phyloP scores from a whole-genome alignment of 2,888 invertebrate genomes.

The Drosophila yooni region DNA sequence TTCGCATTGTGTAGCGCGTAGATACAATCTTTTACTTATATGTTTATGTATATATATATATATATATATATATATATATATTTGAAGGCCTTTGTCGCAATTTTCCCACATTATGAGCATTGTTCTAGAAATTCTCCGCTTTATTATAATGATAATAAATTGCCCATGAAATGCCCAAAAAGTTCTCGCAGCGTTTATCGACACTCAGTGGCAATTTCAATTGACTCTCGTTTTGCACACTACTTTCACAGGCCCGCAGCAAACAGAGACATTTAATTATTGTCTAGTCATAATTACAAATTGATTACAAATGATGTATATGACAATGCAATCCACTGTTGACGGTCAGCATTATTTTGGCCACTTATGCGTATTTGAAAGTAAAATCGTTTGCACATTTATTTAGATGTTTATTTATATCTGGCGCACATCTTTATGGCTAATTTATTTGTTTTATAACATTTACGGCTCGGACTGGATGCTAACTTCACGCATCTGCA shows the following conservation, averaged over 20 bases:
- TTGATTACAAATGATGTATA: slow-evolving; percentile 53
- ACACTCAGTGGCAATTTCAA: slow-evolving; percentile 10
- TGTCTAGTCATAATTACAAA: slow-evolving; percentile 30
- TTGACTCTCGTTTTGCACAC: slow-evolving; percentile 8
- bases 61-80: slow-evolving; percentile 40
- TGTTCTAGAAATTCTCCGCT: slow-evolving; percentile 47
- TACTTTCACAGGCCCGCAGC: slow-evolving; percentile 16
- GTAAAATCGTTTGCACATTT: slow-evolving; percentile 29
- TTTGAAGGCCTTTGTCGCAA: slow-evolving; percentile 46
- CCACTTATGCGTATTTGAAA: slow-evolving; percentile 42
- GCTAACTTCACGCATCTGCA: slow-evolving; percentile 52
- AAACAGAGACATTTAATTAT: slow-evolving; percentile 11
- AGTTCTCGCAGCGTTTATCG: slow-evolving; percentile 19
- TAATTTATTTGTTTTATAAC: slow-evolving; percentile 73
- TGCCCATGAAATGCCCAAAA: slow-evolving; percentile 29
- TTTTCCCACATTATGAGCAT: slow-evolving; percentile 62
- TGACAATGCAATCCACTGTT: slow-evolving; percentile 20
- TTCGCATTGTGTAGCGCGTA: slow-evolving; percentile 42
- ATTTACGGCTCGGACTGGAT: slow-evolving; percentile 39
- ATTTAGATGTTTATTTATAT: slow-evolving; percentile 38
- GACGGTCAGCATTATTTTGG: slow-evolving; percentile 35
- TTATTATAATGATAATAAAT: slow-evolving; percentile 36
- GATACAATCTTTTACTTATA: slow-evolving; percentile 52
- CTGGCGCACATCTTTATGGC: slow-evolving; percentile 42
- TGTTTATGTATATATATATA: slow-evolving; percentile 18